Conservation (phyloP, 2,113 vertebrate species). For the Myotis lucifugus region DNA sequence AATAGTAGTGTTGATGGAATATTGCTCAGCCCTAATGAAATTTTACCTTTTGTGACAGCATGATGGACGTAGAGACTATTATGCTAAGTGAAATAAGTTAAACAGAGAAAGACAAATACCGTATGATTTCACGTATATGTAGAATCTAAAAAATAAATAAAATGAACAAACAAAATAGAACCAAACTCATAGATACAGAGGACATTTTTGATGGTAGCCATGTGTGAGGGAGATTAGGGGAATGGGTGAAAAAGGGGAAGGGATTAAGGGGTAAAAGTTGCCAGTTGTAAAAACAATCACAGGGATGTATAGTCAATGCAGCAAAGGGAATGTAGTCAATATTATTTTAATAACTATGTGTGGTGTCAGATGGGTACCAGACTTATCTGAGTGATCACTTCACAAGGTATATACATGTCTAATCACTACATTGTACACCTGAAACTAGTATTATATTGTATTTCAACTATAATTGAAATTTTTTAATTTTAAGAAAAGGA, state of each 20-base stretch:
- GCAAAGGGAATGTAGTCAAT: not conserved
- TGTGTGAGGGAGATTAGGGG: not conserved
- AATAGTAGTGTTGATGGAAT: not conserved
- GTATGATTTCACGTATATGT: not conserved
- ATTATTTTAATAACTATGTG: not conserved
- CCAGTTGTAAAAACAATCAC: not conserved
- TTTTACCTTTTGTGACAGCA: not conserved
- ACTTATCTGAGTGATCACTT: not conserved
- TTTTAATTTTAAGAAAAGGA: not conserved
- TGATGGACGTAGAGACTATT: not conserved
- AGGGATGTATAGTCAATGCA: not conserved
- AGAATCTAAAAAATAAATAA: not conserved
- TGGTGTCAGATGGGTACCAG: not conserved
- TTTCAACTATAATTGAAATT: not conserved
- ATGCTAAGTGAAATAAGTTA: not conserved
- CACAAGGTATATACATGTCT: not conserved
- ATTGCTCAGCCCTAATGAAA: not conserved
- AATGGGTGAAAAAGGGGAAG: not conserved
- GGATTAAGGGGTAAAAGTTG: not conserved
- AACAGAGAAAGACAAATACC: not conserved
- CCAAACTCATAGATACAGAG: not conserved
- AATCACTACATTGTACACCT: not conserved
- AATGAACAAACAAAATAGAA: not conserved
- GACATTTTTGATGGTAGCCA: not conserved
- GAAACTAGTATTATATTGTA: not conserved